Base-by-base conservation (phyloP, 2,797 vertebrate genomes). In the Aphelocoma californica region DNA sequence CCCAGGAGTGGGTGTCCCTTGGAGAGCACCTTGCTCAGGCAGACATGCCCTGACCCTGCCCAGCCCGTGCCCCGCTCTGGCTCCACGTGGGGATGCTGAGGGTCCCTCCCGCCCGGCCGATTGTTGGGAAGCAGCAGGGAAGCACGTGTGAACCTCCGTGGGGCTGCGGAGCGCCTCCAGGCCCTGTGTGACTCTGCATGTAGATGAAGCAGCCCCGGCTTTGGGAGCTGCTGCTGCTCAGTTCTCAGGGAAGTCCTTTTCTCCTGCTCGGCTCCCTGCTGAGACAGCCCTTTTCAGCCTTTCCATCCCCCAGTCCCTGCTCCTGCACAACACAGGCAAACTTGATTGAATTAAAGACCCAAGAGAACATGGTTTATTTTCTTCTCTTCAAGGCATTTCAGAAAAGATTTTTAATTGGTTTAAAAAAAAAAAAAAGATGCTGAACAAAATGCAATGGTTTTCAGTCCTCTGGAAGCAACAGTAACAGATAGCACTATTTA, bases 141-240 rank as follows among this genome's bases (percentile, higher is more conserved):
- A 97, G 97, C 97, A 97, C 96, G 95, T 96, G 97, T 97, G 97
- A 98, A 94, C 81, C 97, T 97, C 96, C 29, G 85, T 60, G 97
- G 96, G 97, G 98, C 90, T 74, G 97, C 95, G 81, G 89, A 96
- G 97, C 71, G 74, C 98, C 98, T 98, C 98, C 98, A 98, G 90
- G 98, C 98, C 97, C 97, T 98, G 98, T 98, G 98, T 98, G 98
- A 98, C 98, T 98, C 98, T 99, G 99, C 99, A 99, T 99, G 99
- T 98, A 98, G 99, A 99, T 99, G 99, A 99, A 99, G 98, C 98
- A 97, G 97, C 98, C 98, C 97, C 98, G 98, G 98, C 97, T 97
- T 95, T 97, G 96, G 88, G 98, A 97, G 98, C 98, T 98, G 98
- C 97, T 98, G 98, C 98, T 97, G 98, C 98, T 97, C 97, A 95